Evolutionary conservation across 2,888 invertebrate genomes (phyloP).

Genomic region (Conops quadrifasciatus): DNA sequence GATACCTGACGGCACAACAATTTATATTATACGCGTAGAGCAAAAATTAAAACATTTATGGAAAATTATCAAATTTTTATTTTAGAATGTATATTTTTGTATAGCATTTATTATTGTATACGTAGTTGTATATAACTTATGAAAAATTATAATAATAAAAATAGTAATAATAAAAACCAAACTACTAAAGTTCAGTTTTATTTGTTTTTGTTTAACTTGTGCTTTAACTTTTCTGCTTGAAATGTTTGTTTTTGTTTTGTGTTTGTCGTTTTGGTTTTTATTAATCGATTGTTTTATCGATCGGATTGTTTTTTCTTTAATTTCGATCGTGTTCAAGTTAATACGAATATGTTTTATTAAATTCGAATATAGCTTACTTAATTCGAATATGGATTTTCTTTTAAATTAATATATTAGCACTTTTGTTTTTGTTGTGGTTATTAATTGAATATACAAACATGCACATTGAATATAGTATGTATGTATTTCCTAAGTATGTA

Average conservation of each 20-base stretch:
- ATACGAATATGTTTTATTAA: not conserved
- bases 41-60: not conserved
- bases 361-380: not conserved
- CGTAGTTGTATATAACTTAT: conserved; percentile 28
- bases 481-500: conserved; percentile 3
- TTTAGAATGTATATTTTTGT: conserved; percentile 28
- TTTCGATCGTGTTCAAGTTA: not conserved
- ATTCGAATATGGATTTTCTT: not conserved
- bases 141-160: conserved; percentile 13
- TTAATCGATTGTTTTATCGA: conserved; percentile 2
- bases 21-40: too few relatives aligned
- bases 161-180: conserved; percentile 15
- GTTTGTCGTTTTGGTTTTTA: conserved; percentile 15
- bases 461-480: conserved; percentile 17
- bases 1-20: too few relatives aligned
- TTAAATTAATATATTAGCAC: conserved; percentile 30
- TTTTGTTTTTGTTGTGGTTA: conserved; percentile 26
- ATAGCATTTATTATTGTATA: conserved; percentile 32
- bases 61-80: conserved; percentile 28
- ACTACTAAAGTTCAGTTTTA: conserved; percentile 14
- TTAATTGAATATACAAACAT: conserved; percentile 12
- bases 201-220: conserved; percentile 26
- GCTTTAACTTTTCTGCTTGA: conserved; percentile 26
- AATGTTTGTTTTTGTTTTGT: too few relatives aligned
- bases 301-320: not conserved